Evolutionary conservation across 2,113 vertebrate species (phyloP).

Genomic region (Nettapus auritus): DNA sequence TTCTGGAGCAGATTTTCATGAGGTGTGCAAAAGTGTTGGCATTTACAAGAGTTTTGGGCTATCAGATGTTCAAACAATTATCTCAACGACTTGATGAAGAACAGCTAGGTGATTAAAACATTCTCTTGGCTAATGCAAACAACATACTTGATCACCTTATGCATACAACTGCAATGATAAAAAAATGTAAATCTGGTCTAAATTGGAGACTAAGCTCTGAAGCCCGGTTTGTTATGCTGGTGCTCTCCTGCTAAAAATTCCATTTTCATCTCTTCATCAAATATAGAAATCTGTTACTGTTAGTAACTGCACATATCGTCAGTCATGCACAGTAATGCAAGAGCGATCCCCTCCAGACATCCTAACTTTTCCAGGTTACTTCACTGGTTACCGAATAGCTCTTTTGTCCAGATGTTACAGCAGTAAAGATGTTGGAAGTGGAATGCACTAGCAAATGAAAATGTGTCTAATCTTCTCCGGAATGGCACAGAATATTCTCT

Average conservation of each 20-base stretch:
- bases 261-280: conserved; percentile 42
- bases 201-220: background rate
- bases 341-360: background rate
- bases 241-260: conserved; percentile 54
- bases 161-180: background rate
- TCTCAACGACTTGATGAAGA: background rate
- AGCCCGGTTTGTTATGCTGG: conserved; percentile 10
- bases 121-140: background rate
- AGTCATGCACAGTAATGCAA: background rate
- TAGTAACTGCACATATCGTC: background rate
- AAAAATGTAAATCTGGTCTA: background rate
- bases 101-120: background rate
- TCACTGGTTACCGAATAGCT: conserved; percentile 22
- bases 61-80: background rate
- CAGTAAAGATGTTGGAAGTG: background rate
- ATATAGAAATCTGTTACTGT: conserved; percentile 42
- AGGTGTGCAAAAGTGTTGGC: background rate
- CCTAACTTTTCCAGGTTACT: background rate
- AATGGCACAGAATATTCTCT: background rate
- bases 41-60: background rate
- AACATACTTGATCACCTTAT: background rate
- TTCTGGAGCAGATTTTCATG: background rate
- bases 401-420: background rate
- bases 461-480: background rate
- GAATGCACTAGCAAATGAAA: background rate